Base-by-base conservation (phyloP, 1,140 invertebrate genomes). In the Pseudomyrmex dendroicus region DNA sequence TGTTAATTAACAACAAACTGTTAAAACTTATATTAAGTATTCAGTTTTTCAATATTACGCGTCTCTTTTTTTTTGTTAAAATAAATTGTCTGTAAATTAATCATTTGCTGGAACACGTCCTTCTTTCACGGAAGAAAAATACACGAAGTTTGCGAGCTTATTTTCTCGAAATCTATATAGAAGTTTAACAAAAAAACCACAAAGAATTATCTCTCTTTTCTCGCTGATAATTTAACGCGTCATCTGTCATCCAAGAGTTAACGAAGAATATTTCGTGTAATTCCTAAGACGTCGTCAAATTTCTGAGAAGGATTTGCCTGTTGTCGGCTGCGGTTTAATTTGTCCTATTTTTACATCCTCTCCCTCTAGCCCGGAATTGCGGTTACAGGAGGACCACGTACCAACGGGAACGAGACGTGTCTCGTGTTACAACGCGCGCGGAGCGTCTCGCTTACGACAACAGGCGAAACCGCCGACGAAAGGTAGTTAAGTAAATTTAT, bases 401-500 rank as follows among this genome's bases (percentile, higher is more conserved):
- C 35, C n/a, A 73, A 73, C 48, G 12, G 35, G n/a, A 20, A 22
- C 56, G 44, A 50, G 48, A 35, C 35, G 56, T 68, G 83, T 85
- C 64, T 85, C 83, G 52, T 50, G 59, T 82, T 84, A 73, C 83
- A 73, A 44, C 35, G 61, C n/a, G 17, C 35, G 35, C 35, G 35
- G 0, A 22, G 44, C 22, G n/a, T 72, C 50, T 59, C 68, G 82
- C 76, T 73, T 74, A 76, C 70, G 76, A 76, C 22, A 15, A 22
- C 25, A 20, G 54, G 62, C 44, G 50, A 77, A 86, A 86, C 54
- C 66, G 59, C 54, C 52, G 72, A 74, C 84, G 61, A 50, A 35
- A 64, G 73, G 59, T 86, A 82, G 74, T 86, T 87, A 82, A 74
- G 84, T 56, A 70, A 87, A 87, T 87, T 86, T 86, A 82, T 82